Evolutionary conservation across 2,797 vertebrate genomes (phyloP).

Genomic region (Danio jaintianensis): DNA sequence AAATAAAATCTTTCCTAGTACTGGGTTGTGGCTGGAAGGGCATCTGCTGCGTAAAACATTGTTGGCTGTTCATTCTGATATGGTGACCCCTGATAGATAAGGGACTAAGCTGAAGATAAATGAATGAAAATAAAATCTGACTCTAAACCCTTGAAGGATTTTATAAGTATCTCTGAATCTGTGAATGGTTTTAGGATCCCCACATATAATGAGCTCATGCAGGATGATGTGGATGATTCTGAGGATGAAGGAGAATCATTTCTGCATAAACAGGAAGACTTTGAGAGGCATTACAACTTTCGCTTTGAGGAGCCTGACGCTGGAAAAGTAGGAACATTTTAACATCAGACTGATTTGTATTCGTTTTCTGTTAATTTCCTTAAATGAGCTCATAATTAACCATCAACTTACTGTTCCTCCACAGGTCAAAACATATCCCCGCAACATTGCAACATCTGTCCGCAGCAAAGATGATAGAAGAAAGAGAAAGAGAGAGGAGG

Average conservation of each 20-base stretch:
- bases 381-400: not conserved
- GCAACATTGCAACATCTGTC: slow-evolving; percentile 86
- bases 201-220: slow-evolving; percentile 75
- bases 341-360: not conserved
- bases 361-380: not conserved
- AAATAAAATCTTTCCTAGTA: too few relatives aligned
- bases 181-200: slow-evolving; percentile 71
- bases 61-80: too few relatives aligned
- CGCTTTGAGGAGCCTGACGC: slow-evolving; percentile 89
- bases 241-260: slow-evolving; percentile 90
- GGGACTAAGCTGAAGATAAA: too few relatives aligned
- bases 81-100: too few relatives aligned
- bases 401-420: not conserved
- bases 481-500: slow-evolving; percentile 84
- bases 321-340: slow-evolving; percentile 62
- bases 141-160: not conserved
- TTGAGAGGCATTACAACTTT: slow-evolving; percentile 92
- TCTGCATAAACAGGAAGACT: slow-evolving; percentile 86
- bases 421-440: slow-evolving; percentile 86
- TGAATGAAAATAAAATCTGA: too few relatives aligned
- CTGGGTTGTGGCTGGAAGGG: too few relatives aligned
- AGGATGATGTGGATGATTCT: slow-evolving; percentile 83
- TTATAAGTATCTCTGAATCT: not conserved
- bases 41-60: too few relatives aligned
- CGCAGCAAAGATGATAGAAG: slow-evolving; percentile 87